These are phyloP conservation scores for Periophthalmus modestus DNA, from an alignment of 2,113 vertebrate genomes.

Conservation along the genomic window DNA sequence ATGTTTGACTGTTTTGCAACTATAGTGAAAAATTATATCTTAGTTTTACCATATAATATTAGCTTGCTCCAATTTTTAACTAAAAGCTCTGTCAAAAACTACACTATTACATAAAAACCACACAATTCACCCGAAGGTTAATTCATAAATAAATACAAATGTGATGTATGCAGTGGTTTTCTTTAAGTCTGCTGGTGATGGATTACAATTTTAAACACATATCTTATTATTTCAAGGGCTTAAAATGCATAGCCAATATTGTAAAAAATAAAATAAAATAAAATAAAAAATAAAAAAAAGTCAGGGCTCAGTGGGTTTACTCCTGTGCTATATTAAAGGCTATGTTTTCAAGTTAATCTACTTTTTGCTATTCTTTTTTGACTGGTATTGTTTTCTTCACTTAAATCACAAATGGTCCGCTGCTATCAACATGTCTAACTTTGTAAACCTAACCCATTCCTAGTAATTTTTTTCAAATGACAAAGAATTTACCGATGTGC, in stretches of 20 bases:
- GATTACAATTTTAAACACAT: not conserved
- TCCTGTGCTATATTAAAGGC: not conserved
- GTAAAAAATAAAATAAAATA: no score
- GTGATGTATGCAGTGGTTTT: constrained; percentile 37
- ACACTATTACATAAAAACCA: not conserved
- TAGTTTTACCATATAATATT: not conserved
- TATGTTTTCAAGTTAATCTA: not conserved
- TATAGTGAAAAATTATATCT: constrained; percentile 24
- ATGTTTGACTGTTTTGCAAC: constrained; percentile 19
- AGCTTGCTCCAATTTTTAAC: no score
- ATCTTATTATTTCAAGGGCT: not conserved
- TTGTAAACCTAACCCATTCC: not conserved
- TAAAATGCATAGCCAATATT: constrained; percentile 17
- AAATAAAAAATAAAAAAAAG: no score
- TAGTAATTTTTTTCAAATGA: not conserved
- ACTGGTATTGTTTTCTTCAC: not conserved
- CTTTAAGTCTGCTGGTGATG: constrained; percentile 28
- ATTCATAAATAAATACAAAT: constrained; percentile 36
- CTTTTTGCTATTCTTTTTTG: not conserved
- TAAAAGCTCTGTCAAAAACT: constrained; percentile 2
- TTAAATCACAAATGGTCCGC: not conserved
- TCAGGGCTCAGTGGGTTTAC: not conserved
- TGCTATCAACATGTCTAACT: not conserved
- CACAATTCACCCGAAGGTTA: not conserved
- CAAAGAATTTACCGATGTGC: not conserved